Evolutionary conservation across 2,888 invertebrate species (phyloP).

Genomic region (Philhelius pedissequus): DNA sequence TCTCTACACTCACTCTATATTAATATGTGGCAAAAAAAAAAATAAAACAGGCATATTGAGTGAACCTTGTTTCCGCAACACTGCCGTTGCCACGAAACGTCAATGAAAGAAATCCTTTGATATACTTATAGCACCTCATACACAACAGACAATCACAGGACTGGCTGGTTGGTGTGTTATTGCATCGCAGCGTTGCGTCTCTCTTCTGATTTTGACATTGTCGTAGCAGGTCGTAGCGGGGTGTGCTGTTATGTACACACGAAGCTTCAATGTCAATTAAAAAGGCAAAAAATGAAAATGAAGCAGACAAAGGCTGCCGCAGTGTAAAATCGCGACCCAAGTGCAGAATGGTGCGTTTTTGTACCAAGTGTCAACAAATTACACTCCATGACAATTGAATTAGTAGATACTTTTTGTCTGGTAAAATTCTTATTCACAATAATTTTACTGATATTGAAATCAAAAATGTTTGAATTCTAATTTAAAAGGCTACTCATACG

Average conservation of each 20-base stretch:
- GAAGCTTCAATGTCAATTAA: constrained; percentile 67
- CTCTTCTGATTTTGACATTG: background rate
- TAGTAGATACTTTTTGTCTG: background rate
- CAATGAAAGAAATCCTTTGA: constrained; percentile 64
- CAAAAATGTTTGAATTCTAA: too few species aligned
- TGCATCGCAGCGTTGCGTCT: constrained; percentile 22
- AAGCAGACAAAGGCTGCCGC: constrained; percentile 65
- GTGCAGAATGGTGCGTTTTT: constrained; percentile 38
- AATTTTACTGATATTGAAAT: too few species aligned
- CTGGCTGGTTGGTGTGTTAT: background rate
- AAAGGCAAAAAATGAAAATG: constrained; percentile 56
- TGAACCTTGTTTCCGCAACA: constrained; percentile 67
- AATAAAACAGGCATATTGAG: constrained; percentile 59
- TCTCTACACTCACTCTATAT: constrained; percentile 58
- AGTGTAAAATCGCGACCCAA: constrained; percentile 53
- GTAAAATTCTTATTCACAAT: too few species aligned
- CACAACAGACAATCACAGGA: background rate
- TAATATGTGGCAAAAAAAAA: constrained; percentile 33
- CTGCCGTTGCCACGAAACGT: constrained; percentile 51
- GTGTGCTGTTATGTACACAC: constrained; percentile 36
- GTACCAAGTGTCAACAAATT: constrained; percentile 6
- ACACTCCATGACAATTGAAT: background rate
- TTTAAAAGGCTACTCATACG: too few species aligned
- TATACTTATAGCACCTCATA: constrained; percentile 66
- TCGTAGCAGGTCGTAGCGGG: background rate